Base-by-base conservation (phyloP, 1,140 invertebrate genomes). In the Pomacea maculata region DNA sequence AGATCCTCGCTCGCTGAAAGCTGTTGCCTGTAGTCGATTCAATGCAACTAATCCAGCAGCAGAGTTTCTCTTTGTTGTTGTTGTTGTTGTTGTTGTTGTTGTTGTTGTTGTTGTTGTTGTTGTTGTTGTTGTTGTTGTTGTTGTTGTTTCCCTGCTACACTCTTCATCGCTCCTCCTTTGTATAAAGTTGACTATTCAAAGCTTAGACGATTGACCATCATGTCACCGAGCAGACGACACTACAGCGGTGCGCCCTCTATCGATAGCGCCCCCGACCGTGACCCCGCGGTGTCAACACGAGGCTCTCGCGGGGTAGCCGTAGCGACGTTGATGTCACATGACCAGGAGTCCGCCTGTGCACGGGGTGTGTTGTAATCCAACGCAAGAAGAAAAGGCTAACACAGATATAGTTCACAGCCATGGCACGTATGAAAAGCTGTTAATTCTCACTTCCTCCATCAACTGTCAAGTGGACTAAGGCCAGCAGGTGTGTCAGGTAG, bases 241-340 rank as follows among this genome's bases (percentile, higher is more conserved):
- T 64, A 78, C 77, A 78, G 45, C 14, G 52, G 25, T 0, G 54
- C 29, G 34, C 54, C 8, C 54, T 7, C 57, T 19, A 9, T 25
- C 55, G 25, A 7, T n/a, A 19, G 63, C 61, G 34, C 57, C 63
- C 63, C 79, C 57, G 25, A 25, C 25, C 64, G 65, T 65, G 15
- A 68, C 52, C 74, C 64, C n/a, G 54, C 15, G 12, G 61, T 70
- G 75, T 77, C 65, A 78, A 81, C 64, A 77, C 75, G 75, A 77
- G 75, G 77, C 77, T 78, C 65, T 64, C 73, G 77, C 61, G 34
- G 67, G 70, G 78, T 83, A 82, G 80, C 81, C 81, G 78, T 83
- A 83, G 82, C 81, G 83, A 85, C 80, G 81, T 81, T 80, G 34
- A 21, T 55, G 80, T 82, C 83, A 84, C 81, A 81, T 84, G 83